These are phyloP conservation scores for Pseudolaguvia tuberculata DNA, from an alignment of 2,113 vertebrate genomes.

Conservation along the genomic window DNA sequence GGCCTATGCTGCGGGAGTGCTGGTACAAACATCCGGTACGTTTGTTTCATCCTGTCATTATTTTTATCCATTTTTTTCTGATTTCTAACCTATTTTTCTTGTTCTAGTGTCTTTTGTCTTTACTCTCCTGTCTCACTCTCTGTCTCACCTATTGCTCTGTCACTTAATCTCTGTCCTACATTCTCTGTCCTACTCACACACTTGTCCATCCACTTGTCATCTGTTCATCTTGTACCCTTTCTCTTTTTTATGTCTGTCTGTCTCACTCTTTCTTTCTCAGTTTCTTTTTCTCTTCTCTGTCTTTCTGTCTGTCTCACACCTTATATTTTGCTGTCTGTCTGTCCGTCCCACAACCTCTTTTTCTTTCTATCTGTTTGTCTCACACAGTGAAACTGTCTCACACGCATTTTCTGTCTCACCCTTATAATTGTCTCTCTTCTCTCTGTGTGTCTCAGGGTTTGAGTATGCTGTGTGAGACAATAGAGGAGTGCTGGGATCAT, in stretches of 20 bases:
- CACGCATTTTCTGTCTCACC: neutral
- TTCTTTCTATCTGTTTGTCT: neutral
- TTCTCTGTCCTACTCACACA: no score
- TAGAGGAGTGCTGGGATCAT: slow-evolving; percentile 99
- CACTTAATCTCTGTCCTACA: no score
- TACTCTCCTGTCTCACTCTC: no score
- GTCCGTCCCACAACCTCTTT: neutral
- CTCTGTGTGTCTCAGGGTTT: slow-evolving; percentile 73
- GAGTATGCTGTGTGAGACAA: slow-evolving; percentile 94
- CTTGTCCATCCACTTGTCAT: no score
- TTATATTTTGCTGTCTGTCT: no score
- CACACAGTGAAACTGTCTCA: no score
- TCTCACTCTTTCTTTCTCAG: neutral
- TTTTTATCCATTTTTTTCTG: neutral
- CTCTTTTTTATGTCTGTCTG: no score
- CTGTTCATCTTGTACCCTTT: no score
- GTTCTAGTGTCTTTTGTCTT: no score
- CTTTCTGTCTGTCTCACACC: no score
- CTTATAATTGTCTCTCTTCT: neutral
- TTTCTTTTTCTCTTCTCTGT: neutral
- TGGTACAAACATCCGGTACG: slow-evolving; percentile 97
- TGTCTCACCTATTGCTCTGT: no score
- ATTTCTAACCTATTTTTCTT: no score
- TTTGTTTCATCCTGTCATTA: neutral
- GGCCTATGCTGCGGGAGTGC: slow-evolving; percentile 88